Evolutionary conservation across 37 sponge, comb jelly and placozoan genomes (phyloP).

Genomic region (Aplysina aerophoba): DNA sequence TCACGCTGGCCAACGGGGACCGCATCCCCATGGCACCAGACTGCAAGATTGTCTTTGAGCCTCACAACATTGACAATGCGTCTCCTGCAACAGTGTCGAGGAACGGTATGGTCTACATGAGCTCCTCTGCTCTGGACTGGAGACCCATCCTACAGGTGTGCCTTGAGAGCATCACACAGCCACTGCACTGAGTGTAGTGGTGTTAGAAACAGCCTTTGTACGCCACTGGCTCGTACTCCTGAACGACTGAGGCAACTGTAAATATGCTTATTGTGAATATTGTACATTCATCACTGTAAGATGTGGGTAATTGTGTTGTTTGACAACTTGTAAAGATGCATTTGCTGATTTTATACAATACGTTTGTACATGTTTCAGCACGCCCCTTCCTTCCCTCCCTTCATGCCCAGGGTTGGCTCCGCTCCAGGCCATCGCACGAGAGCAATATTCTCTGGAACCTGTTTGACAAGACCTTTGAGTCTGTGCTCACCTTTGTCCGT

Average conservation of each 20-base stretch:
- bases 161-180: too few species aligned
- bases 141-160: slow-evolving; percentile 82
- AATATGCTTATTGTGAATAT: too few species aligned
- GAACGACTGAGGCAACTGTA: too few species aligned
- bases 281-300: too few species aligned
- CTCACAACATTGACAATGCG: slow-evolving; percentile 99
- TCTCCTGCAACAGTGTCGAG: slow-evolving; percentile 96
- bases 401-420: slow-evolving; percentile 95
- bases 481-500: slow-evolving; percentile 67
- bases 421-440: slow-evolving; percentile 44
- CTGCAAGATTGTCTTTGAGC: slow-evolving; percentile 98
- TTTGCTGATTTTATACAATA: too few species aligned
- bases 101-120: slow-evolving; percentile 98
- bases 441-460: slow-evolving; percentile 53
- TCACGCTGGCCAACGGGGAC: slow-evolving; percentile 97
- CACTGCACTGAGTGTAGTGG: too few species aligned
- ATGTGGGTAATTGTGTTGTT: too few species aligned
- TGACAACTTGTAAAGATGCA: too few species aligned
- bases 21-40: slow-evolving; percentile 94
- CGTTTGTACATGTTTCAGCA: too few species aligned
- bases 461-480: slow-evolving; percentile 83
- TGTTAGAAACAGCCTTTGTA: too few species aligned
- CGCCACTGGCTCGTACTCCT: too few species aligned
- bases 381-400: too few species aligned
- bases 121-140: slow-evolving; percentile 97